Evolutionary conservation across 92 coral and sea anemone species (phyloP), one percentile per base, ranked within the genome.

Genomic region (Parazoanthus darwini): DNA sequence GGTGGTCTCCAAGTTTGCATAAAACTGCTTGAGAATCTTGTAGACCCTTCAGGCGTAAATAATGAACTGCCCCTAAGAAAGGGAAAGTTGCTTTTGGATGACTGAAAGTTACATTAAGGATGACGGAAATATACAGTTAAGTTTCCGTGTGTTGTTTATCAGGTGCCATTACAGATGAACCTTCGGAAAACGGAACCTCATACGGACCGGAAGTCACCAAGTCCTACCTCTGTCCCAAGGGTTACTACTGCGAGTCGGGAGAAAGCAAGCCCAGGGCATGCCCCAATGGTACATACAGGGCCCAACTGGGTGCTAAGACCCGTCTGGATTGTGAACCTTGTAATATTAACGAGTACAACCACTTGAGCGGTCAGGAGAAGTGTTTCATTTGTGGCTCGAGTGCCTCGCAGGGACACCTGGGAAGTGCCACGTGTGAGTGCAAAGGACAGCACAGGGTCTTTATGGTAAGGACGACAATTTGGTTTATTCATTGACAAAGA

Each of bases 121-220:
- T 22, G 4, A 6, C n/a, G 3, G 6, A 63, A 63, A 63, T 18
- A 63, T 26, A 5, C 5, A 63, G 25, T 63, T 22, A 63, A 20
- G 25, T 22, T 63, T 20, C 63, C 66, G 14, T 89, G 77, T 9
- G 39, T 77, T 90, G 39, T 77, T 90, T 58, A 51, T 18, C 86
- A 96, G 98, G 98, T 38, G 99, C 99, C n/a, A 94, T 88, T 25
- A 95, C 99, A 66, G 99, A 97, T 78, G 91, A 91, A 11, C 99
- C 99, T 23, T 92, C 92, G 1, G 90, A 81, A 80, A 95, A 97
- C 82, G 93, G 90, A 11, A 90, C 97, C 33, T 83, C 78, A 3
- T 87, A 88, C 67, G 98, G 98, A 5, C 94, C 94, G 8, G 84
- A 88, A 14, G 89, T 86, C 71, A 97, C 99, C 78, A 95, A 95